Evolutionary conservation across 2,113 vertebrate species (phyloP), one percentile per base, ranked within the genome.

Genomic region (Athene noctua): DNA sequence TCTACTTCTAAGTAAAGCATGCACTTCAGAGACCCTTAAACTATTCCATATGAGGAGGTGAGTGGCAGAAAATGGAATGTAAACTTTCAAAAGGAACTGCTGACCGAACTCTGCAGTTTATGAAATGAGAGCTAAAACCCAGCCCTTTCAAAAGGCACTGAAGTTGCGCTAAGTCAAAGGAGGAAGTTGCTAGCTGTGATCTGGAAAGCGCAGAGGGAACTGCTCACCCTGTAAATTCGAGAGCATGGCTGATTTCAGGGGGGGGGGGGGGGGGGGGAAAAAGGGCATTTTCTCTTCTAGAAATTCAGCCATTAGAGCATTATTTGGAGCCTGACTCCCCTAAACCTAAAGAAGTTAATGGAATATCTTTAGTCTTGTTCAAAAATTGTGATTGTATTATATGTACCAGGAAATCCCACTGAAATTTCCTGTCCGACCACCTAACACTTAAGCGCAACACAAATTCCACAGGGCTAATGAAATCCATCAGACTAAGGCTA

Each of bases 61-160:
- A 97, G 94, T 94, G 96, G 94, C 96, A 97, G 96, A 97, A 91
- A 95, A 93, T 94, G 96, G 96, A 96, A 97, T 87, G 93, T 96
- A 97, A 97, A 91, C 93, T 97, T 98, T 97, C 95, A 95, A 98
- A 97, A 96, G 95, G 91, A 97, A 94, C 96, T 97, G 86, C 94
- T 96, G 95, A 90, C 88, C 21, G 5, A 96, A 88, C 77, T 91
- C 92, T 92, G 92, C 86, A 78, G 88, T 95, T 97, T 85, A 95
- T 90, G 90, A 96, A 98, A 96, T 42, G 63, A 72, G 94, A 94
- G 59, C 68, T 96, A 79, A 94, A 96, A 58, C 15, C 21, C 52
- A 90, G 66, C 59, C n/a, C 85, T 84, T 94, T 95, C 72, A 78
- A 93, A 78, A 85, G 70, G 87, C 92, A 51, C 65, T 49, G 68